A percentile compares a stretch with the other conserved stretches of the same genome.
Conservation (phyloP, 1,140 invertebrate genomes). For the Arion vulgaris region DNA sequence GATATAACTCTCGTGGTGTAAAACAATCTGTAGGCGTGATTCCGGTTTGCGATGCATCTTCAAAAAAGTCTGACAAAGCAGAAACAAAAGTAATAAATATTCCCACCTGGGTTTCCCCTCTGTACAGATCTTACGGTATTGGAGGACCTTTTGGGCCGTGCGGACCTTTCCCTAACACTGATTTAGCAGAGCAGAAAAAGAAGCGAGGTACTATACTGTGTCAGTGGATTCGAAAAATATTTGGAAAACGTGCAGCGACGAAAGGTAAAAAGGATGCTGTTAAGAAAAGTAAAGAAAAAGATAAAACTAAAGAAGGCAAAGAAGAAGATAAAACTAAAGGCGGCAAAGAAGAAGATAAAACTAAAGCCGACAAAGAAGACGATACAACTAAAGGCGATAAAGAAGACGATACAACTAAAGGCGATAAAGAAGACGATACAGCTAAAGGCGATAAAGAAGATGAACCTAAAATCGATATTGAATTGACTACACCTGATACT, state of each 20-base stretch:
- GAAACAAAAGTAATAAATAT: neutral
- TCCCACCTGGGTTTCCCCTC: constrained; percentile 30
- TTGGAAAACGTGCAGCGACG: no score
- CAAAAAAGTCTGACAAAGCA: neutral
- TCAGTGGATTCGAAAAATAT: neutral
- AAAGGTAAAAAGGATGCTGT: no score
- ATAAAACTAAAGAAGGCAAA: neutral
- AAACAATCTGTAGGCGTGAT: constrained; percentile 28
- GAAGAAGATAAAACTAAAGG: constrained; percentile 10
- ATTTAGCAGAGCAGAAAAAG: no score
- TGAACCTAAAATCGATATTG: no score
- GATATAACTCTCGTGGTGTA: neutral
- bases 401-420: no score
- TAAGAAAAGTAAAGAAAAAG: no score
- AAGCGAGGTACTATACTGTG: neutral
- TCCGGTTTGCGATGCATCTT: neutral
- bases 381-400: neutral
- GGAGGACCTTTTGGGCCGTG: constrained; percentile 19
- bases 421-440: no score
- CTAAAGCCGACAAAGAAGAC: neutral
- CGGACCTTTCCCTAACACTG: constrained; percentile 4
- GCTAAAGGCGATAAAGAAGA: no score
- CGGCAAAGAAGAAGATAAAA: neutral
- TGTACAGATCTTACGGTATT: constrained; percentile 29
- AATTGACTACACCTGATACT: no score